phyloP scores from a whole-genome alignment of 2,888 invertebrate genomes.

The Orchestes rusci region DNA sequence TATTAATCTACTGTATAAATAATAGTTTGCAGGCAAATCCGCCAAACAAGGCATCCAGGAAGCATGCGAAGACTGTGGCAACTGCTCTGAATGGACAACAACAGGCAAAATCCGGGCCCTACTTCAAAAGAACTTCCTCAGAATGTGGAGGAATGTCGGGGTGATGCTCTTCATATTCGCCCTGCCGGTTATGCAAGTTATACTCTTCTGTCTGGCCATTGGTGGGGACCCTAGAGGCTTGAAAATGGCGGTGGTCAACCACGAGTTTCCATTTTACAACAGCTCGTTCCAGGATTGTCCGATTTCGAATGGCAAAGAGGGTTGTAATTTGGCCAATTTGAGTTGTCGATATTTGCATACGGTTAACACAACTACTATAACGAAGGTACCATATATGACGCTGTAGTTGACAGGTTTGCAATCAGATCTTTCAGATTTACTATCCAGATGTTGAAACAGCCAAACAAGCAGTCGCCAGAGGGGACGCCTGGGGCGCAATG shows the following conservation, averaged over 20 bases:
- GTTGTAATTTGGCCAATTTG: conserved; percentile 64
- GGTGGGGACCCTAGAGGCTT: conserved; percentile 80
- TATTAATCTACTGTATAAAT: too few relatives aligned
- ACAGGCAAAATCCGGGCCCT: conserved; percentile 77
- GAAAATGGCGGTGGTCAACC: conserved; percentile 70
- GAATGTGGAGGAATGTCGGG: conserved; percentile 89
- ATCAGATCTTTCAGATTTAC: conserved; percentile 43
- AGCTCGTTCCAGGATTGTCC: conserved; percentile 44
- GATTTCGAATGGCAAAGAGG: conserved; percentile 40
- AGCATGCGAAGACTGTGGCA: conserved; percentile 49
- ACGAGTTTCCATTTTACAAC: conserved; percentile 48
- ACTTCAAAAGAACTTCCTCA: conserved; percentile 79
- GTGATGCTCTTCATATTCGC: conserved; percentile 92
- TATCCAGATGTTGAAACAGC: conserved; percentile 62
- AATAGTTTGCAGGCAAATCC: conserved; percentile 28
- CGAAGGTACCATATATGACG: too few relatives aligned
- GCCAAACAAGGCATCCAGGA: conserved; percentile 42
- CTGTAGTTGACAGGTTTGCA: too few relatives aligned
- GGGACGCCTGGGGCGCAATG: conserved; percentile 82
- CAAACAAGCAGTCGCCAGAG: conserved; percentile 62
- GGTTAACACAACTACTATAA: conserved; percentile 50
- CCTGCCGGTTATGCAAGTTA: conserved; percentile 86
- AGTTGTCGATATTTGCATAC: conserved; percentile 60
- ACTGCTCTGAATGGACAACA: conserved; percentile 63
- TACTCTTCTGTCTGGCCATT: conserved; percentile 87